Evolutionary conservation across 2,888 invertebrate species (phyloP).

Genomic region (Catocala sponsa): DNA sequence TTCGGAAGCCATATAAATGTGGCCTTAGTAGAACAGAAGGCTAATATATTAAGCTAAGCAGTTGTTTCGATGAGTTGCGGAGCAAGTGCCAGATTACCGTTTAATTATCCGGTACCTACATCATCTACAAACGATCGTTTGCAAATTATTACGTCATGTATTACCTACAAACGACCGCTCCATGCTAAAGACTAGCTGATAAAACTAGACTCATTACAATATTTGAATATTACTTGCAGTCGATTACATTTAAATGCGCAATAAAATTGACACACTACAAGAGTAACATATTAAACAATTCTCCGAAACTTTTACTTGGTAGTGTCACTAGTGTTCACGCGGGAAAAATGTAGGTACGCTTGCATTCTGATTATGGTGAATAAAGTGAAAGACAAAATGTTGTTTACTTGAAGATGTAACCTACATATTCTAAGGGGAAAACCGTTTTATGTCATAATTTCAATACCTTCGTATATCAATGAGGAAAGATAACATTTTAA

Average conservation of each 20-base stretch:
- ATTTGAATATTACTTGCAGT: background rate
- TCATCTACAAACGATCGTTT: too few species aligned
- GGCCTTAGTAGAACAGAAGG: too few species aligned
- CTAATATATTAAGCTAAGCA: too few species aligned
- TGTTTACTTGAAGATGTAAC: background rate
- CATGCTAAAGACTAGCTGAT: background rate
- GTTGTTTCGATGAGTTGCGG: too few species aligned
- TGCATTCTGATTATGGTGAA: background rate
- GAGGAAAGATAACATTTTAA: conserved; percentile 2
- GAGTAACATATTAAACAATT: conserved; percentile 11
- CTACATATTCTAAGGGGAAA: background rate
- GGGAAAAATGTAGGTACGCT: background rate
- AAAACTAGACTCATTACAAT: conserved; percentile 1
- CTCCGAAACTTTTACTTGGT: conserved; percentile 7
- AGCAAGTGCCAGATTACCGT: too few species aligned
- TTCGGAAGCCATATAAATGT: too few species aligned
- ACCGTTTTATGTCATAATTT: background rate
- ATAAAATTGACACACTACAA: background rate
- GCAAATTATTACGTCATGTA: too few species aligned
- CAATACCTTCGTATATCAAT: conserved; percentile 24
- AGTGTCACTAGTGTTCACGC: background rate
- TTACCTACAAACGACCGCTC: background rate
- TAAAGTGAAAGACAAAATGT: conserved; percentile 6
- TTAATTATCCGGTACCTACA: too few species aligned
- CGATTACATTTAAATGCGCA: background rate